Conservation (phyloP, 2,888 invertebrate genomes). For the Gymnoscelis rufifasciata region DNA sequence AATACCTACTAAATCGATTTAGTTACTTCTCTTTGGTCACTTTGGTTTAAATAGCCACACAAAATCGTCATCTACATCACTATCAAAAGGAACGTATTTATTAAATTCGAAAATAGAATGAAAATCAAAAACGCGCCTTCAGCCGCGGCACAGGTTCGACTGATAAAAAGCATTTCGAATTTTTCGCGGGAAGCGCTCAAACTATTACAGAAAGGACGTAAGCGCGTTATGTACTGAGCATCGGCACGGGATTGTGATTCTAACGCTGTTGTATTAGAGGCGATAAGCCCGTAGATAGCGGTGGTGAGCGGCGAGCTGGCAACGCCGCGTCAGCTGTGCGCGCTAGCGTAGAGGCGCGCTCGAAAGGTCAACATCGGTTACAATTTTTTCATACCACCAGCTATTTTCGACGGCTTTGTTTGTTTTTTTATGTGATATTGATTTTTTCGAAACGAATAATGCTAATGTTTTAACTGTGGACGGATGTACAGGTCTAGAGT, state of each 20-base stretch:
- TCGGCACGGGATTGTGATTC: constrained; percentile 46
- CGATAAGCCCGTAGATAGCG: constrained; percentile 66
- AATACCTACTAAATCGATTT: background rate
- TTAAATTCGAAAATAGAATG: constrained; percentile 3
- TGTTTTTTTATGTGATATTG: constrained; percentile 51
- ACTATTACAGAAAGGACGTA: constrained; percentile 61
- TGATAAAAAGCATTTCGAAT: constrained; percentile 77
- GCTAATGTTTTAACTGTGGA: constrained; percentile 6
- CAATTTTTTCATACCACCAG: constrained; percentile 64
- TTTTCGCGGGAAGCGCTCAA: constrained; percentile 74
- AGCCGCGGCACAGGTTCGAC: constrained; percentile 49
- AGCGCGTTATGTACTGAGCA: constrained; percentile 64
- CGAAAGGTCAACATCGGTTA: constrained; percentile 77
- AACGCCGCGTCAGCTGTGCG: constrained; percentile 78
- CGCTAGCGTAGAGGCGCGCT: constrained; percentile 69
- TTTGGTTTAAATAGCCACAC: constrained; percentile 16
- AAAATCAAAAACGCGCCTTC: constrained; percentile 6
- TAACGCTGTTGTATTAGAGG: constrained; percentile 47
- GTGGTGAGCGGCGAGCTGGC: constrained; percentile 57
- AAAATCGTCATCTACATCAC: constrained; percentile 4
- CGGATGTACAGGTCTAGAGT: too few relatives aligned
- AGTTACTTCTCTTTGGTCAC: constrained; percentile 19
- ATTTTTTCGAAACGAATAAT: constrained; percentile 33
- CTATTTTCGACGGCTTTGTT: constrained; percentile 63
- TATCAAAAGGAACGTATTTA: background rate